Percentiles rank a stretch among this genome's conserved stretches.
Evolutionary conservation across 2,888 invertebrate genomes (phyloP).

Genomic region (Spisula subtruncata): DNA sequence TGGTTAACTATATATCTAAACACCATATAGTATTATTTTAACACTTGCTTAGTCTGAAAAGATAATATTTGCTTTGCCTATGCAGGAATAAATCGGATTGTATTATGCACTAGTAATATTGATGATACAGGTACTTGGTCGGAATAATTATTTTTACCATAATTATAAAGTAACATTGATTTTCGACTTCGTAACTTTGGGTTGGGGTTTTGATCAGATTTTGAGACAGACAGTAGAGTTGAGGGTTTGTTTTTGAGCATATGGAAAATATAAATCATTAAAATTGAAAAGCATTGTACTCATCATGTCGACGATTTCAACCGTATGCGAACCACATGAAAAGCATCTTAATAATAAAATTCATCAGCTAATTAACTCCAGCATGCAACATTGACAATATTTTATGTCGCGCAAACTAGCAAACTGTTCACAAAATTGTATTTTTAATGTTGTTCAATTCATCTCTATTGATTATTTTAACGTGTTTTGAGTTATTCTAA

Average conservation of each 20-base stretch:
- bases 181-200: background rate
- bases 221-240: background rate
- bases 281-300: slow-evolving; percentile 10
- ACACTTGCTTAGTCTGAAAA: background rate
- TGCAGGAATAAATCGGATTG: background rate
- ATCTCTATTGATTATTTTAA: background rate
- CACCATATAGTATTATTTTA: background rate
- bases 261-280: background rate
- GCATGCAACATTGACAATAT: slow-evolving; percentile 1
- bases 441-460: background rate
- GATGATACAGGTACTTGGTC: background rate
- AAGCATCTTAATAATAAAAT: background rate
- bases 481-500: background rate
- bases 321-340: background rate
- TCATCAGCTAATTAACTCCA: background rate
- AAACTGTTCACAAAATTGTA: background rate
- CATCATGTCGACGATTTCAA: background rate
- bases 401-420: background rate
- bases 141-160: background rate
- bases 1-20: background rate
- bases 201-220: background rate
- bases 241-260: background rate
- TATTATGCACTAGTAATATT: background rate
- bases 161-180: slow-evolving; percentile 37
- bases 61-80: slow-evolving; percentile 20